Evolutionary conservation across 2,113 vertebrate genomes (phyloP).

Genomic region (Vicugna pacos): DNA sequence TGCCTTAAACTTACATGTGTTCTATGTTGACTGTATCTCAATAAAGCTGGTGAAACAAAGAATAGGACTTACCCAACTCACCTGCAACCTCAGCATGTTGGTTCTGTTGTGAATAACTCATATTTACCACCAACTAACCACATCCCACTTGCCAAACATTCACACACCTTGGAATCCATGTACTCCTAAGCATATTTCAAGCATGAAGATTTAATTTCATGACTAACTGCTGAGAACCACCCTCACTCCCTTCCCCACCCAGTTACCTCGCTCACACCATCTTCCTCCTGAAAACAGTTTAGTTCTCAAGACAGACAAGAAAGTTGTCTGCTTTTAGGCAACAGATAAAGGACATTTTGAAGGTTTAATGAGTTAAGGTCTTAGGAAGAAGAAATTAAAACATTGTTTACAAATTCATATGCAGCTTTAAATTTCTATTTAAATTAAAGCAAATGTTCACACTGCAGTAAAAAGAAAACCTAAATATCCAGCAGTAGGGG

Average conservation of each 20-base stretch:
- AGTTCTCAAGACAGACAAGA: not conserved
- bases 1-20: not conserved
- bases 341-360: not conserved
- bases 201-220: slow-evolving; percentile 4
- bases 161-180: not conserved
- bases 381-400: slow-evolving; percentile 1
- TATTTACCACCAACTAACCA: not conserved
- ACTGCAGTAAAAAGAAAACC: not conserved
- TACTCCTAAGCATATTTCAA: slow-evolving; percentile 9
- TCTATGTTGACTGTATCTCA: not conserved
- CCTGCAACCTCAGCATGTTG: not conserved
- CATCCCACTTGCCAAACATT: not conserved
- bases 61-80: not conserved
- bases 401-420: not conserved
- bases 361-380: not conserved
- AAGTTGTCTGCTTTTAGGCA: not conserved
- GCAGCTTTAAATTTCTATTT: not conserved
- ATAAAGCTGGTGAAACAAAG: not conserved
- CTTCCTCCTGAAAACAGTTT: not conserved
- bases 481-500: not conserved
- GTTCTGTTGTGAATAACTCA: slow-evolving; percentile 26
- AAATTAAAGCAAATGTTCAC: not conserved
- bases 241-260: not conserved
- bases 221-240: not conserved
- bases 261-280: not conserved